These are phyloP conservation scores for Leucoptera coffeella DNA, from an alignment of 2,888 invertebrate species.

Conservation along the genomic window DNA sequence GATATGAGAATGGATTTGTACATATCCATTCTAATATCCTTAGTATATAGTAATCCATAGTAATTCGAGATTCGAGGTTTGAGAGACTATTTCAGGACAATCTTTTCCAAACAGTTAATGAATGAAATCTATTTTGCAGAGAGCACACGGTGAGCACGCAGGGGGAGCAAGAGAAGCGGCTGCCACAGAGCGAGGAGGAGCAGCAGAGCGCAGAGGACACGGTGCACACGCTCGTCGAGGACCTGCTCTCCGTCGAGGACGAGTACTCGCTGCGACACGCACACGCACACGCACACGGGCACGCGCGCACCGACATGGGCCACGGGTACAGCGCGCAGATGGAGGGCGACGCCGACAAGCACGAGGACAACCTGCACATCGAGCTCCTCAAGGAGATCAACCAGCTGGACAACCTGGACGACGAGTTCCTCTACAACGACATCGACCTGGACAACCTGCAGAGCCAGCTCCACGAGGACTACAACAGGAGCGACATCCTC, in stretches of 20 bases:
- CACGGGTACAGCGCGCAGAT: constrained; percentile 9
- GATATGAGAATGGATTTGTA: too few relatives aligned
- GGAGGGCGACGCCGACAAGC: constrained; percentile 16
- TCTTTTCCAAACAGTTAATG: too few relatives aligned
- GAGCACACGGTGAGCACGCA: too few relatives aligned
- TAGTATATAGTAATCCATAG: too few relatives aligned
- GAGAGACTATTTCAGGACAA: too few relatives aligned
- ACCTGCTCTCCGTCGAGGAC: constrained; percentile 37
- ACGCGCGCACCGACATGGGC: constrained; percentile 8
- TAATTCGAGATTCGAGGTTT: too few relatives aligned
- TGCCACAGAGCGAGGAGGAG: too few relatives aligned
- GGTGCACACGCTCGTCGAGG: constrained; percentile 38
- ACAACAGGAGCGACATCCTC: constrained; percentile 16
- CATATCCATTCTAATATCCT: too few relatives aligned
- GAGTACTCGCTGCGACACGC: constrained; percentile 17
- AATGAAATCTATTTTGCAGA: too few relatives aligned
- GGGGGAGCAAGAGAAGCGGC: too few relatives aligned
- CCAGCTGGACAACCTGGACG: constrained; percentile 31
- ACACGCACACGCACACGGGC: constrained; percentile 1
- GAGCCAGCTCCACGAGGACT: constrained; percentile 24
- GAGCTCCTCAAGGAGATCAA: constrained; percentile 38
- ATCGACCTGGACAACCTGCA: constrained; percentile 35
- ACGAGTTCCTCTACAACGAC: constrained; percentile 35
- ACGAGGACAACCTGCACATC: constrained; percentile 26
- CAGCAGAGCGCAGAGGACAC: too few relatives aligned